Conservation (phyloP, 2,797 vertebrate species). For the Sebastes ruberrimus region DNA sequence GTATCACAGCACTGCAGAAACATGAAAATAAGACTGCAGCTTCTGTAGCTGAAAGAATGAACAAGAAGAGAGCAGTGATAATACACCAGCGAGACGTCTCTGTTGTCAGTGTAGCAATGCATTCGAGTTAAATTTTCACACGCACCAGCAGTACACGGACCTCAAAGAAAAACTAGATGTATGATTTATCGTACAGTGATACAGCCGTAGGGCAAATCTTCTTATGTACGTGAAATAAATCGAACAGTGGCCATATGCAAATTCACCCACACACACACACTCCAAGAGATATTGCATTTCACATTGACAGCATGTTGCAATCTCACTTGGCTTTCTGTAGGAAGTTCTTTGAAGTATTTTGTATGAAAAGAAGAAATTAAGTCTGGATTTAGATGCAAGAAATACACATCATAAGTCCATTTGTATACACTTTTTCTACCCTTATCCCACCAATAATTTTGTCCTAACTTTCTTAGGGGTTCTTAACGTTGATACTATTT, state of each 20-base stretch:
- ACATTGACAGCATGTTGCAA: not conserved
- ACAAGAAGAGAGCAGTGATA: not conserved
- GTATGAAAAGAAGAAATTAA: not conserved
- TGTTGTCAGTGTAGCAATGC: not conserved
- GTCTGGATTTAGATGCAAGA: not conserved
- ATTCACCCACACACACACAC: not conserved
- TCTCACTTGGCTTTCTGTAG: not conserved
- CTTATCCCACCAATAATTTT: not conserved
- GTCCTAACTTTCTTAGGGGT: no score
- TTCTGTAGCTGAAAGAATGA: not conserved
- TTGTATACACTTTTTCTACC: not conserved
- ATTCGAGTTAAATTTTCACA: constrained; percentile 17
- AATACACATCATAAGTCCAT: not conserved
- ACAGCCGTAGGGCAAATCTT: not conserved
- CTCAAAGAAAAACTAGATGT: constrained; percentile 15
- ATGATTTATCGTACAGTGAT: no score
- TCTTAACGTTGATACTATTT: no score
- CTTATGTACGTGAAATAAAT: not conserved
- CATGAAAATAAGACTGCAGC: not conserved
- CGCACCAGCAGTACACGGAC: constrained; percentile 3
- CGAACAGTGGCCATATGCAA: not conserved
- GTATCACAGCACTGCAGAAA: not conserved
- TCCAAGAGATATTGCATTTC: not conserved
- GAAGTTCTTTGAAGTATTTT: not conserved
- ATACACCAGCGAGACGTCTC: not conserved